Evolutionary conservation across 2,888 invertebrate genomes (phyloP).

Genomic region (Tenthredo notha): DNA sequence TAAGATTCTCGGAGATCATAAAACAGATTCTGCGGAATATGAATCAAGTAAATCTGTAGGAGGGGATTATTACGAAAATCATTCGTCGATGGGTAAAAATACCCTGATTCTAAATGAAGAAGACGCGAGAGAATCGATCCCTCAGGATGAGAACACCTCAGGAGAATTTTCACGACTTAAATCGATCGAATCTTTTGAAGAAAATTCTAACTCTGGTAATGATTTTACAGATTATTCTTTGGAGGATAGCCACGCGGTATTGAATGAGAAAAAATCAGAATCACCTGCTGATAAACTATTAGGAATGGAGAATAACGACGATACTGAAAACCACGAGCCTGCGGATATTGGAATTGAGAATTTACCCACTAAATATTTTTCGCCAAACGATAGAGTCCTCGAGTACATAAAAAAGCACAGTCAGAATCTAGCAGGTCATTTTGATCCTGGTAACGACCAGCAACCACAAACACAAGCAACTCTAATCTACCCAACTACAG

Average conservation of each 20-base stretch:
- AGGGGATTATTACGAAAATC: neutral
- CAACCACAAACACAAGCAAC: neutral
- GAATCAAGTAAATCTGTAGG: neutral
- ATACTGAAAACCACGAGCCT: constrained; percentile 14
- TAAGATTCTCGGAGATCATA: neutral
- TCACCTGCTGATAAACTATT: neutral
- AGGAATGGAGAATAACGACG: neutral
- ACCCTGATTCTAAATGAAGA: neutral
- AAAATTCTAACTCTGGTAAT: neutral
- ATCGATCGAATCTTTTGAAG: neutral
- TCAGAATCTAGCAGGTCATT: neutral
- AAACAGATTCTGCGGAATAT: neutral
- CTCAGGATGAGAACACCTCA: neutral
- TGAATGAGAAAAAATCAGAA: neutral
- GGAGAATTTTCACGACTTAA: neutral
- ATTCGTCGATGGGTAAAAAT: neutral
- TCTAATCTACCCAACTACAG: neutral
- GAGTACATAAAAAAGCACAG: constrained; percentile 64
- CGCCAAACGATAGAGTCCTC: constrained; percentile 62
- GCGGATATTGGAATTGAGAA: constrained; percentile 50
- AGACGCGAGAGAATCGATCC: neutral
- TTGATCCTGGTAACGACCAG: neutral
- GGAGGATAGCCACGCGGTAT: neutral
- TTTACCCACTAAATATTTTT: constrained; percentile 66
- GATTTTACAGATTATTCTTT: neutral